Conservation (phyloP, 2,888 invertebrate genomes). For the Mycalesis mineus region DNA sequence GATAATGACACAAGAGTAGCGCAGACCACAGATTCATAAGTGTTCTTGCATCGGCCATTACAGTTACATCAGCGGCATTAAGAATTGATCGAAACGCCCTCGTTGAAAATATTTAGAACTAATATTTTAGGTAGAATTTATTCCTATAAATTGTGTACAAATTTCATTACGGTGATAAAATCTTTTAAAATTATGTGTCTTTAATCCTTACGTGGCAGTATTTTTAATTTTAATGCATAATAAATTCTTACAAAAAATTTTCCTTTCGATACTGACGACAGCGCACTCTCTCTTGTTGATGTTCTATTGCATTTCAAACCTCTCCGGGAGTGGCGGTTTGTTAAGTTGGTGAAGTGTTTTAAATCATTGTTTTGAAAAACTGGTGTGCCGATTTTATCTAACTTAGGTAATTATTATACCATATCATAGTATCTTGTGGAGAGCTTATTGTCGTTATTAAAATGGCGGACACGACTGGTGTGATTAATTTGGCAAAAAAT, state of each 20-base stretch:
- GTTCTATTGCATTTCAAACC: no score
- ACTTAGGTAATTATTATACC: not conserved
- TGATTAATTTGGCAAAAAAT: not conserved
- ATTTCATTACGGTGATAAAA: not conserved
- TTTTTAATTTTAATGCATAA: slow-evolving; percentile 6
- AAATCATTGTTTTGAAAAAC: slow-evolving; percentile 11
- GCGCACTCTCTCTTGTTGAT: slow-evolving; percentile 64
- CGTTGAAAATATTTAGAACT: slow-evolving; percentile 62
- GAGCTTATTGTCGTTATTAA: not conserved
- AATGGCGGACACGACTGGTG: not conserved
- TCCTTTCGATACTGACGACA: slow-evolving; percentile 53
- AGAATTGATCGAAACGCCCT: slow-evolving; percentile 68
- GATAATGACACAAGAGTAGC: no score
- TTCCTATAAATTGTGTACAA: slow-evolving; percentile 11
- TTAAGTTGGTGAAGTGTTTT: slow-evolving; percentile 28
- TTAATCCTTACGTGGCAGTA: slow-evolving; percentile 18
- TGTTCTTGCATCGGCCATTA: slow-evolving; percentile 51
- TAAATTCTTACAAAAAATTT: slow-evolving; percentile 7
- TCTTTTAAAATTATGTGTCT: not conserved
- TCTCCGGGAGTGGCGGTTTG: slow-evolving; percentile 49
- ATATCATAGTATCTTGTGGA: not conserved
- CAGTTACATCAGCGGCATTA: slow-evolving; percentile 56
- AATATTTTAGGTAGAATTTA: slow-evolving; percentile 34
- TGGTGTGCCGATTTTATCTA: not conserved
- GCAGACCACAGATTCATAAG: not conserved